These are phyloP conservation scores for Eudyptes chrysolophus DNA, from an alignment of 2,113 vertebrate species.

Conservation along the genomic window DNA sequence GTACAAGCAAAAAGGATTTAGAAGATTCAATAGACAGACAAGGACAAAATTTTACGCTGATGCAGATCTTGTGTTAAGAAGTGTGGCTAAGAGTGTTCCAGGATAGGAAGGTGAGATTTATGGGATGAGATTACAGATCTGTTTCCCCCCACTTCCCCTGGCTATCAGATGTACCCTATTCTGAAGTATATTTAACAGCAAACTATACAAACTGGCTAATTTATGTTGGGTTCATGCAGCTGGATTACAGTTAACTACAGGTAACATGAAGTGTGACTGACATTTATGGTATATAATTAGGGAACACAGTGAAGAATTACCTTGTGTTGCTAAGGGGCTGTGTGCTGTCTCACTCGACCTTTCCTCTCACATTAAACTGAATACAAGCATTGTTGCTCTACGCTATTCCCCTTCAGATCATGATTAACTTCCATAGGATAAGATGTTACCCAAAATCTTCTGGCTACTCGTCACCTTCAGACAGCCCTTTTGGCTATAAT, in stretches of 20 bases:
- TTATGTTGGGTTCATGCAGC: background rate
- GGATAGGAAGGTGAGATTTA: background rate
- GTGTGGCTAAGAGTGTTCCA: background rate
- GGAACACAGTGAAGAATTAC: background rate
- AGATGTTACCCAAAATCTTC: background rate
- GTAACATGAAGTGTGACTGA: conserved; percentile 2
- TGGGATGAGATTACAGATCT: background rate
- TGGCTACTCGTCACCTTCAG: background rate
- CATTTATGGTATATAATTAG: background rate
- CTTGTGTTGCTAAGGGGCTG: background rate
- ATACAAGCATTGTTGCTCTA: background rate
- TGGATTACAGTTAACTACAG: background rate
- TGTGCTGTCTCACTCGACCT: background rate
- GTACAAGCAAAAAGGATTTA: background rate
- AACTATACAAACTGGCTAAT: background rate
- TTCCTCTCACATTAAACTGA: background rate
- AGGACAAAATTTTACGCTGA: background rate
- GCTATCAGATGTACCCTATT: background rate
- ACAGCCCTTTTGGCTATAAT: background rate
- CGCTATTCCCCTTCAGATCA: background rate
- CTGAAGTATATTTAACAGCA: background rate
- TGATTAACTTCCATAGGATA: background rate
- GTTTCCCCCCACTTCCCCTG: background rate
- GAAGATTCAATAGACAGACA: background rate
- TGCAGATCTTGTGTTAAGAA: background rate